Evolutionary conservation across 2,888 invertebrate genomes (phyloP), one percentile per base, ranked within the genome.

Genomic region (Anthrax anthrax): DNA sequence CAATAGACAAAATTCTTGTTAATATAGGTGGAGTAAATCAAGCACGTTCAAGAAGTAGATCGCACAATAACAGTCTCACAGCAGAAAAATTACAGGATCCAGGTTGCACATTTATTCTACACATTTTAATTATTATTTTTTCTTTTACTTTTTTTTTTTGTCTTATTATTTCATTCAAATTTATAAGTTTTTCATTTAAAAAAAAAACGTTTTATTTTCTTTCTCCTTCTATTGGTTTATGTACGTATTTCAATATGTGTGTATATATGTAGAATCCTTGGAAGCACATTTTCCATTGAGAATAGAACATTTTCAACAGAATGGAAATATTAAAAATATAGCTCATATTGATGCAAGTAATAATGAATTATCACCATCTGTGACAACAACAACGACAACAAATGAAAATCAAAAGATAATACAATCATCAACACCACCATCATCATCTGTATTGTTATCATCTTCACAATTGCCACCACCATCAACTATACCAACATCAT

Each of bases 261-360:
- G 29, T 29, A 27, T 60, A 51, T 62, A 34, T 36, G n/a, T 36
- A 69, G 69, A 67, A 57, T 58, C 63, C 49, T 58, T 67, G 56
- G 69, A 69, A 57, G 60, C 58, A 46, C 62, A 60, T 44, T 52
- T 63, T 54, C 60, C 65, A 19, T 53, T 64, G 32, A 50, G 51
- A 43, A 47, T 51, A 45, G 72, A 71, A 37, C 70, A 67, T 48
- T 70, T 70, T 51, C 72, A 72, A 58, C 70, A 69, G 56, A 75
- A 73, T 54, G 73, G 73, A 40, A 74, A 70, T 58, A 61, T 72
- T 52, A 70, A 70, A 64, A 65, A 58, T 58, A 59, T 56, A 43
- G 43, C 52, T 61, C 57, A 58, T 42, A 53, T 51, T 43, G 51
- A 53, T 39, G 46, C 49, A 6, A 52, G 49, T 39, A 54, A 51